These are phyloP conservation scores for Hassar affinis DNA, from an alignment of 2,113 vertebrate species.

Conservation along the genomic window DNA sequence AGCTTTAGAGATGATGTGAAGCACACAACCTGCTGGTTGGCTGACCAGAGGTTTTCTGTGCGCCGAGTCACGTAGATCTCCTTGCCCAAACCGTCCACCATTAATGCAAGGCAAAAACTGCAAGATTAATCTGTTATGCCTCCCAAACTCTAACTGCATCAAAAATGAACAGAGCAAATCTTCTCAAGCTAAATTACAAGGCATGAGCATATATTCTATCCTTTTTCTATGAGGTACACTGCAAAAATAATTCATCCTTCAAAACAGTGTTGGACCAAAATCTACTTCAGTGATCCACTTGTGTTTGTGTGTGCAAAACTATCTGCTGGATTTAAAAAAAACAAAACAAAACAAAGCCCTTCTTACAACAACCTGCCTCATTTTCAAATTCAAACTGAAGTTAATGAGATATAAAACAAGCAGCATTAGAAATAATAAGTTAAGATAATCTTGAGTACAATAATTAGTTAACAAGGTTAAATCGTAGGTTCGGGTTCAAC, in stretches of 20 bases:
- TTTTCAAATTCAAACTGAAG: conserved; percentile 56
- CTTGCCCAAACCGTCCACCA: neutral
- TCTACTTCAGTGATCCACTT: conserved; percentile 38
- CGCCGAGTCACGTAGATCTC: conserved; percentile 29
- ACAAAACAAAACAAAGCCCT: conserved; percentile 63
- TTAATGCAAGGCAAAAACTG: conserved; percentile 32
- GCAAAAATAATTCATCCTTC: conserved; percentile 46
- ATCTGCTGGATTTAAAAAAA: conserved; percentile 59
- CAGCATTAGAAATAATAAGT: conserved; percentile 49
- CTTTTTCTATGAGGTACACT: conserved; percentile 57
- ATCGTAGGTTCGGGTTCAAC: conserved; percentile 48
- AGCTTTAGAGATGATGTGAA: neutral
- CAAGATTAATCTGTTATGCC: conserved; percentile 3
- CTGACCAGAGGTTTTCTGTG: conserved; percentile 66
- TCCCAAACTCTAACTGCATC: neutral
- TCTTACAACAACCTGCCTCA: conserved; percentile 47
- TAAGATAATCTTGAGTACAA: conserved; percentile 38
- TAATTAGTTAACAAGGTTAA: conserved; percentile 55
- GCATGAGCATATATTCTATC: conserved; percentile 56
- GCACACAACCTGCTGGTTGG: conserved; percentile 68
- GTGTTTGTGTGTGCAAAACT: conserved; percentile 66
- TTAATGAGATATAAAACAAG: conserved; percentile 59
- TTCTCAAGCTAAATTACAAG: conserved; percentile 66
- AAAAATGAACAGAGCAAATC: conserved; percentile 80
- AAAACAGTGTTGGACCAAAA: conserved; percentile 41